A percentile compares a stretch with the other conserved stretches of the same genome.
phyloP scores from a whole-genome alignment of 2,113 vertebrate species.

The Cariama cristata region DNA sequence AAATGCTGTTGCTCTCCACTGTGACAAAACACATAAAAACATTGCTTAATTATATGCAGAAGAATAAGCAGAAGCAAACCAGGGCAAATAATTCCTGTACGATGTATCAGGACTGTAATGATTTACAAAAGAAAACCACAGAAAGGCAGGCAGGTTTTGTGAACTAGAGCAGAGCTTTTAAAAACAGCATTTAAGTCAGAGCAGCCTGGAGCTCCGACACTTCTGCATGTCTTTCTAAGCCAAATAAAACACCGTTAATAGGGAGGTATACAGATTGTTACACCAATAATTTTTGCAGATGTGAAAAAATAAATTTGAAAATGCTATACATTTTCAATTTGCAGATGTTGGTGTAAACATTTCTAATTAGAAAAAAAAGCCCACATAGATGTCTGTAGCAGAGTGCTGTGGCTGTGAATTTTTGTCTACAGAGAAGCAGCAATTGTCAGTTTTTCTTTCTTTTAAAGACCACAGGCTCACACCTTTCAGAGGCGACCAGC shows the following conservation, averaged over 20 bases:
- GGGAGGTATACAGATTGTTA: not conserved
- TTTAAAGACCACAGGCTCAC: not conserved
- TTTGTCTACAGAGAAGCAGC: not conserved
- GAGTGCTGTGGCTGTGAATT: not conserved
- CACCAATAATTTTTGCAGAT: not conserved
- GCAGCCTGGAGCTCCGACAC: not conserved
- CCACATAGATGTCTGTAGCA: not conserved
- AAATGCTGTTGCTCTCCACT: not conserved
- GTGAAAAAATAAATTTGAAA: not conserved
- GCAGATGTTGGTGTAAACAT: not conserved
- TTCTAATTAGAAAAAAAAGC: not conserved
- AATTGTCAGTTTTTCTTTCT: not conserved
- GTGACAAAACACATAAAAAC: conserved; percentile 30
- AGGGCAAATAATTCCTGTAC: conserved; percentile 28
- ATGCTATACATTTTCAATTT: not conserved
- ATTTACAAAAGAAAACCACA: not conserved
- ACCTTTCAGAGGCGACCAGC: not conserved
- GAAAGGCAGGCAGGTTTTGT: not conserved
- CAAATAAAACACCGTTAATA: not conserved
- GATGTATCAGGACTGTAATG: not conserved
- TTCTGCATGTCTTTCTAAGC: not conserved
- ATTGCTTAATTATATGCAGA: conserved; percentile 32
- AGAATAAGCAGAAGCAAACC: conserved; percentile 24
- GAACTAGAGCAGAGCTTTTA: not conserved
- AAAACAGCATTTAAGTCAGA: not conserved